Conservation (phyloP, 2,797 vertebrate genomes). For the Fistularia commersonii region DNA sequence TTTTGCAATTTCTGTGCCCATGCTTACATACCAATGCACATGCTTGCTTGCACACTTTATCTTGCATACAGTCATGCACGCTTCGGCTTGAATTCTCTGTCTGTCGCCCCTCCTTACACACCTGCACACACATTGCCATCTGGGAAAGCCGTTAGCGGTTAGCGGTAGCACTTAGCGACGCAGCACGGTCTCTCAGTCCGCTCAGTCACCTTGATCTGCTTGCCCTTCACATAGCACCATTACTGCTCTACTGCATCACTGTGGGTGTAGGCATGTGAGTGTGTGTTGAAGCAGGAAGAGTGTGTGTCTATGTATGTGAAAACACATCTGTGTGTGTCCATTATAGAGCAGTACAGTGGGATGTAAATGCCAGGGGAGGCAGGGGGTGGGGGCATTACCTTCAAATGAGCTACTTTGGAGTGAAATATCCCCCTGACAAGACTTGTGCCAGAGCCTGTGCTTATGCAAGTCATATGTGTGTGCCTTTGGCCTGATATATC, state of each 20-base stretch:
- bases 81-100: constrained; percentile 24
- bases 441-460: constrained; percentile 25
- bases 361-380: constrained; percentile 70
- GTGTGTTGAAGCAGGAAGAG: constrained; percentile 9
- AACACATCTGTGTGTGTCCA: constrained; percentile 57
- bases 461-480: constrained; percentile 22
- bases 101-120: constrained; percentile 5
- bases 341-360: constrained; percentile 67
- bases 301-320: constrained; percentile 44
- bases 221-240: constrained; percentile 80
- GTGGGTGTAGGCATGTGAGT: constrained; percentile 52
- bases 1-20: background rate
- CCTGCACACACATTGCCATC: constrained; percentile 62
- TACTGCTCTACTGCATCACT: constrained; percentile 67
- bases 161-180: constrained; percentile 79
- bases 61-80: constrained; percentile 30
- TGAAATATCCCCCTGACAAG: constrained; percentile 60
- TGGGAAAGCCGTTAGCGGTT: constrained; percentile 81
- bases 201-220: constrained; percentile 83
- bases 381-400: constrained; percentile 60
- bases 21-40: constrained; percentile 25
- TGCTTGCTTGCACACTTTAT: constrained; percentile 28
- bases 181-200: constrained; percentile 75
- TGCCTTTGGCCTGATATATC: constrained; percentile 19
- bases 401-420: constrained; percentile 72